Conservation (phyloP, 2,888 invertebrate species). For the Cosmorhoe ocellata region DNA sequence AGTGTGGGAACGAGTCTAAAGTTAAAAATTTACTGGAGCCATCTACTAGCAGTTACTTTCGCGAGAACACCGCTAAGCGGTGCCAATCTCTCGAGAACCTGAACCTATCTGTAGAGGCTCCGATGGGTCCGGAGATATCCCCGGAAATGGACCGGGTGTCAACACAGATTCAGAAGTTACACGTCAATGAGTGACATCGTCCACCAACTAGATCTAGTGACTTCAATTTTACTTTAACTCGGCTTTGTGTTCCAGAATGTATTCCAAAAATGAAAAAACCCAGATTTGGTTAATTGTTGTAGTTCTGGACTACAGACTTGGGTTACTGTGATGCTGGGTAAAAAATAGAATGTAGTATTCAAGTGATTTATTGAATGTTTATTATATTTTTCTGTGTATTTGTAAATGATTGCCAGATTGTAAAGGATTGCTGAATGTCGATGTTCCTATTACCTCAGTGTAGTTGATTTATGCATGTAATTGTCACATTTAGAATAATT, state of each 20-base stretch:
- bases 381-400: constrained; percentile 65
- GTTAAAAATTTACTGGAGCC: constrained; percentile 65
- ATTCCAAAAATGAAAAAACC: background rate
- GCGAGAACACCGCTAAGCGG: constrained; percentile 75
- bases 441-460: constrained; percentile 66
- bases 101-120: constrained; percentile 65
- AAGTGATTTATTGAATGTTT: constrained; percentile 59
- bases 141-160: constrained; percentile 85
- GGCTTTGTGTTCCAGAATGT: constrained; percentile 6
- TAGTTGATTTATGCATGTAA: constrained; percentile 57
- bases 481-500: constrained; percentile 38
- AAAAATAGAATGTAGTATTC: constrained; percentile 52
- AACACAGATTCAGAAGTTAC: constrained; percentile 83
- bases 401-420: constrained; percentile 51
- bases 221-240: constrained; percentile 31
- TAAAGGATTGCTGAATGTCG: constrained; percentile 54
- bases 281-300: too few relatives aligned
- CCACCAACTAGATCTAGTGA: constrained; percentile 38
- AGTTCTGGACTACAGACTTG: constrained; percentile 16
- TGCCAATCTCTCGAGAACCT: constrained; percentile 85
- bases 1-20: constrained; percentile 53
- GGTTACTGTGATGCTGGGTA: constrained; percentile 39
- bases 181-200: constrained; percentile 80
- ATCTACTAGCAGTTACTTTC: constrained; percentile 63
- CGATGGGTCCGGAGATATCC: constrained; percentile 55